Evolutionary conservation across 2,888 invertebrate species (phyloP), one percentile per base, ranked within the genome.

Genomic region (Acanthococcus lagerstroemiae): DNA sequence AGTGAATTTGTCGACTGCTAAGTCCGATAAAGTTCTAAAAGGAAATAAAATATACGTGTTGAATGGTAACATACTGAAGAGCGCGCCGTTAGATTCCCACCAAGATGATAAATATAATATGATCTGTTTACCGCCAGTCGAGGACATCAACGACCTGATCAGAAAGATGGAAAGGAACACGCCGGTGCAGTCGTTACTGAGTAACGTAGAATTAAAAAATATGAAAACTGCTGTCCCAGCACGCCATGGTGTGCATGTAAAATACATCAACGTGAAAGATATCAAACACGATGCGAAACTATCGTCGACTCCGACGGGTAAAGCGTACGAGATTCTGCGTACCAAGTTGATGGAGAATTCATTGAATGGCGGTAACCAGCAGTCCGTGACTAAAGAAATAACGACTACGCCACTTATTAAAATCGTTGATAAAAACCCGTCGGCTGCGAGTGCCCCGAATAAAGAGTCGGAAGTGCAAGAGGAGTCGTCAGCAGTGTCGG

Each of bases 51-150:
- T 63, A 19, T 63, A 52, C 21, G 22, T 63, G 17, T 24, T 63
- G 17, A 63, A 63, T 63, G 44, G 63, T 12, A 63, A 63, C 44
- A 44, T 63, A 22, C 22, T 54, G 12, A 52, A 44, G n/a, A 46
- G 54, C 52, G 60, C 46, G 19, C 48, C 24, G 25, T 25, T 9
- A 1, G 60, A 60, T 25, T 27, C 21, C 26, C 27, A 45, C 0
- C 46, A 60, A n/a, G 17, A 27, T 1, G 46, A 60, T 46, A 60
- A 45, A 26, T 27, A 46, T 1, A 60, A 60, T 21, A 26, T 60
- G 1, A 50, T 46, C 7, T 54, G 52, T 30, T 19, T 63, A 12
- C 50, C 30, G 17, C 22, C 30, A 4, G 27, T 30, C 44, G 15
- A 27, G 21, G n/a, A 55, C 7, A 15, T 55, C 7, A 44, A 37